These are phyloP conservation scores for Ochropleura plecta DNA, from an alignment of 2,888 invertebrate genomes.

Conservation along the genomic window DNA sequence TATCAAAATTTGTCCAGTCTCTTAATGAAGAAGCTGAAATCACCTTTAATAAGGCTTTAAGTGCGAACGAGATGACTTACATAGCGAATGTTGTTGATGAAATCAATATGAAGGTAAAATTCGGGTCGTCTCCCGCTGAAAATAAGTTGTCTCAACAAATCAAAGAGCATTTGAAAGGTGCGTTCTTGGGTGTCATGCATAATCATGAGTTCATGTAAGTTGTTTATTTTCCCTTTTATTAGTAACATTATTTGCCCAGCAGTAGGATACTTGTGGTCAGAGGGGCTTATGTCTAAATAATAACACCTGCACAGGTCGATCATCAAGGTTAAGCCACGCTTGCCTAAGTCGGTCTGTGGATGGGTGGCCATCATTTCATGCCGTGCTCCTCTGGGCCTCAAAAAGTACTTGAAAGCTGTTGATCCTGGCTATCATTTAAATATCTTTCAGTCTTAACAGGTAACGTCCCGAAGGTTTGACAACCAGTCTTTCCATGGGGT, in stretches of 20 bases:
- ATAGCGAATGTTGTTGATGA: not conserved
- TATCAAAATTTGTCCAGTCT: slow-evolving; percentile 27
- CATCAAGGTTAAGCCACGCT: too few species aligned
- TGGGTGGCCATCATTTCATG: too few species aligned
- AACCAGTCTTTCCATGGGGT: too few species aligned
- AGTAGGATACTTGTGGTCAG: too few species aligned
- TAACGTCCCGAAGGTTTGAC: too few species aligned
- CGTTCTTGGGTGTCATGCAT: slow-evolving; percentile 17
- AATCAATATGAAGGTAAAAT: slow-evolving; percentile 12
- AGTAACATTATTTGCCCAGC: not conserved
- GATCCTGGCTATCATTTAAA: too few species aligned
- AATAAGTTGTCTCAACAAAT: not conserved
- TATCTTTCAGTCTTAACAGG: too few species aligned
- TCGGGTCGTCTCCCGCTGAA: slow-evolving; percentile 15
- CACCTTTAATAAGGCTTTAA: slow-evolving; percentile 10
- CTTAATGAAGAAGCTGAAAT: slow-evolving; percentile 24
- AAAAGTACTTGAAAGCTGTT: too few species aligned
- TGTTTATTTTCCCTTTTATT: not conserved
- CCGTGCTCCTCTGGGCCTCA: too few species aligned
- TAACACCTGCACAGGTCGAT: too few species aligned
- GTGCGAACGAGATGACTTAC: not conserved
- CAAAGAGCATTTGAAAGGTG: not conserved
- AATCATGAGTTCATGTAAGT: slow-evolving; percentile 37
- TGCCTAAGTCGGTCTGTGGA: too few species aligned
- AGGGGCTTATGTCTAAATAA: too few species aligned